These are phyloP conservation scores for Cryptosula pallasiana DNA, from an alignment of 2,888 invertebrate species.

Conservation along the genomic window DNA sequence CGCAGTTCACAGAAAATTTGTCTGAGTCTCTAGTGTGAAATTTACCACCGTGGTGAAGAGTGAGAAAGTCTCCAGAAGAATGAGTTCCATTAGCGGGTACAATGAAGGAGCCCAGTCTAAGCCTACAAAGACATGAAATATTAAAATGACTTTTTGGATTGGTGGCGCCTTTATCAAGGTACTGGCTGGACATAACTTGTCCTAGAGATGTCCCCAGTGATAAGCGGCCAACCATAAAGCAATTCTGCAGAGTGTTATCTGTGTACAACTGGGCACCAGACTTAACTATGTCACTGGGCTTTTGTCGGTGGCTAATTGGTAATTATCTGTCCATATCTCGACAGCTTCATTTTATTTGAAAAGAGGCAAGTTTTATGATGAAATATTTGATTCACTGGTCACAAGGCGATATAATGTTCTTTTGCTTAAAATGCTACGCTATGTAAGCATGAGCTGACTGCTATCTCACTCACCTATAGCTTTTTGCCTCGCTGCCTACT, in stretches of 20 bases:
- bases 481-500: constrained; percentile 20
- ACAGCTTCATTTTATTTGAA: too few relatives aligned
- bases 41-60: constrained; percentile 16
- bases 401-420: too few relatives aligned
- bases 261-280: too few relatives aligned
- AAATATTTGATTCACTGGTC: too few relatives aligned
- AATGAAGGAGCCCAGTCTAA: constrained; percentile 5
- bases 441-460: too few relatives aligned
- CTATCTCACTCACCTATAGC: constrained; percentile 15
- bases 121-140: constrained; percentile 2
- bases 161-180: constrained; percentile 4
- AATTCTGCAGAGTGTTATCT: too few relatives aligned
- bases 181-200: background rate
- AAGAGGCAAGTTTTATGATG: too few relatives aligned
- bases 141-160: background rate
- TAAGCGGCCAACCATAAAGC: background rate
- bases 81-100: background rate
- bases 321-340: too few relatives aligned
- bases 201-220: background rate
- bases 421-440: too few relatives aligned
- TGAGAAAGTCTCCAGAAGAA: constrained; percentile 9
- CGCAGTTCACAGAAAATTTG: constrained; percentile 17
- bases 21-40: constrained; percentile 20
- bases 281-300: too few relatives aligned
- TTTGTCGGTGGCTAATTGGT: too few relatives aligned